Base-by-base conservation (phyloP, 2,113 vertebrate genomes). In the Calyptomena viridis region DNA sequence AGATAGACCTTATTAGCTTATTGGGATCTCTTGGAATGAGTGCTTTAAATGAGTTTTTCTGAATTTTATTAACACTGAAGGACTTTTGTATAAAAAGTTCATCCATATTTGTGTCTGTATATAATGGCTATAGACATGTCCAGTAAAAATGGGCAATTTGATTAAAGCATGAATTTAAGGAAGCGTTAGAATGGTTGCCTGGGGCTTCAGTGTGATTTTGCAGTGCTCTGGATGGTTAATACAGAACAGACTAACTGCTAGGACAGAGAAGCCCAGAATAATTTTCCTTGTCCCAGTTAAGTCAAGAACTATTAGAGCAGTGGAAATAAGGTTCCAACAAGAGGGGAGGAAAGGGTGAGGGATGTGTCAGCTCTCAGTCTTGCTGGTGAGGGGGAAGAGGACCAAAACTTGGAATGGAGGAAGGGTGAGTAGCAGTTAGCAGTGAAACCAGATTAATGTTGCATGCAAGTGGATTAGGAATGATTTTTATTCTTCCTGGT, bases 261-360 rank as follows among this genome's bases (percentile, higher is more conserved):
- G 90, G 90, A 84, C 79, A 84, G 90, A 92, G 83, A 62, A 97
- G 73, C 90, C 79, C 88, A 92, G 94, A 95, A 96, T 96, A 96
- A 95, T 97, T 97, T 96, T 89, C 80, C 84, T 93, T 97, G 97
- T 90, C 94, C 95, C 91, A 97, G 90, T 95, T 97, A 96, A 97
- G 95, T 97, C 97, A 96, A 91, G 84, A 97, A 30, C 84, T 90
- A 96, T 97, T 96, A 97, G 49, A 88, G 81, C 87, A 87, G 78
- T 86, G 83, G 92, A 93, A 94, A 77, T 86, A 96, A 92, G 92
- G 47, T 78, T 95, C 86, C 67, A 74, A 22, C 75, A 75, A 88
- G 90, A 95, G 73, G 52, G 49, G 49, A 37, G 49, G 77, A 84
- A 83, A 42, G 90, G 76, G 66, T 78, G 77, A 96, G 66, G 44